A percentile compares a stretch with the other conserved stretches of the same genome.
Conservation (phyloP, 2,888 invertebrate species). For the Augiades crinisus region DNA sequence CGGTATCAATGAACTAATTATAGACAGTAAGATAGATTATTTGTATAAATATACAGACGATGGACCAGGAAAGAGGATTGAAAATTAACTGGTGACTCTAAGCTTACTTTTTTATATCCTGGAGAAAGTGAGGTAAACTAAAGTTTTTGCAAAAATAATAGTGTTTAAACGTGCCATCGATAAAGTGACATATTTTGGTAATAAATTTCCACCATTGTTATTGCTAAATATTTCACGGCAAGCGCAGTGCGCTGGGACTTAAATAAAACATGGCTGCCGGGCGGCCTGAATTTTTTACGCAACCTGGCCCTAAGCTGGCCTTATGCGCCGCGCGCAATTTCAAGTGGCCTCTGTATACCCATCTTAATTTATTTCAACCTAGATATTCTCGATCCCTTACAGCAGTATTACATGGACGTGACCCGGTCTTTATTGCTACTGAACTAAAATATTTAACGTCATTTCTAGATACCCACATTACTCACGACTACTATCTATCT, state of each 20-base stretch:
- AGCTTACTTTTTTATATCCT: too few species aligned
- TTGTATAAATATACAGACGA: too few species aligned
- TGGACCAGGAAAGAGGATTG: too few species aligned
- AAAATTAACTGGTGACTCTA: too few species aligned
- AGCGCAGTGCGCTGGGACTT: constrained; percentile 66
- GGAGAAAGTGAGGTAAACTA: too few species aligned
- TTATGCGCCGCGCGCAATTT: constrained; percentile 10
- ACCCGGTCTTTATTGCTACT: background rate
- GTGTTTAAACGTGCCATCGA: too few species aligned
- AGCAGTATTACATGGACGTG: background rate
- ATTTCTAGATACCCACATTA: background rate
- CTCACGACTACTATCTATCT: too few species aligned
- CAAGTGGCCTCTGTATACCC: constrained; percentile 10
- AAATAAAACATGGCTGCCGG: constrained; percentile 67
- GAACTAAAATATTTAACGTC: background rate
- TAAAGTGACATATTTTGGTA: too few species aligned
- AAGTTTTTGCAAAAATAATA: too few species aligned
- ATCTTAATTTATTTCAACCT: constrained; percentile 17
- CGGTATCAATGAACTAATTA: too few species aligned
- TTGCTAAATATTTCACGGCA: constrained; percentile 65
- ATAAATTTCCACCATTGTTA: constrained; percentile 18
- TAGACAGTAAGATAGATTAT: too few species aligned
- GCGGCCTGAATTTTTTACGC: constrained; percentile 67
- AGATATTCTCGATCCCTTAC: background rate
- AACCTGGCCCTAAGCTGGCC: constrained; percentile 35